Base-by-base conservation (phyloP, 2,113 vertebrate genomes). In the Cyphomyrus plagiostoma region DNA sequence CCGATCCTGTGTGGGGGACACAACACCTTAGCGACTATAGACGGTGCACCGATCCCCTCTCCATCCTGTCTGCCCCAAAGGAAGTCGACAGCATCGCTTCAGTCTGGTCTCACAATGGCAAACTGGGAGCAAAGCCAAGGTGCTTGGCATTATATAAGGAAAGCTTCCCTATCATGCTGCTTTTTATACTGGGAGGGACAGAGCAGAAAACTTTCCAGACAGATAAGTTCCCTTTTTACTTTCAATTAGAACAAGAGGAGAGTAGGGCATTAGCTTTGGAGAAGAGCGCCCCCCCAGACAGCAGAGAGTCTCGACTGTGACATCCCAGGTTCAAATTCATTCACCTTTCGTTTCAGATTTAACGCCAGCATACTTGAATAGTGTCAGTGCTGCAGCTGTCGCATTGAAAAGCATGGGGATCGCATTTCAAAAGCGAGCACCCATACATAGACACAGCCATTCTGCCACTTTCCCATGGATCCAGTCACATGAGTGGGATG, bases 1-100 rank as follows among this genome's bases (percentile, higher is more conserved):
- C 62, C 97, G 96, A 91, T 99, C 98, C 98, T 99, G 82, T 19
- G 86, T 35, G 17, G 85, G 23, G 19, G 30, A 39, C 15, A 80
- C 17, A 42, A 39, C 74, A 80, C 35, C 35, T 42, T 80, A 17
- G 35, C 1, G 4, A 80, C 17, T 19, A 42, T 19, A 17, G 74
- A 42, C 5, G 13, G 17, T 17, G 13, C 74, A 80, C 35, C 35
- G 17, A 42, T 7, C 15, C 30, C 70, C 26, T 6, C 35, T 17
- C 4, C 3, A 35, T 30, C 4, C 30, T 0, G 1, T 39, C 35
- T 19, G 10, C 62, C n/a, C 62, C 26, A 30, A 3, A 70, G 26
- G 10, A 70, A 30, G n/a, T 30, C 26, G 62, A 70, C 62, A 30
- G 62, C 62, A 62, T 62, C 56, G 11, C n/a, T 66, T 66, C 62